Evolutionary conservation across 2,113 vertebrate species (phyloP), one percentile per base, ranked within the genome.

Genomic region (human): DNA sequence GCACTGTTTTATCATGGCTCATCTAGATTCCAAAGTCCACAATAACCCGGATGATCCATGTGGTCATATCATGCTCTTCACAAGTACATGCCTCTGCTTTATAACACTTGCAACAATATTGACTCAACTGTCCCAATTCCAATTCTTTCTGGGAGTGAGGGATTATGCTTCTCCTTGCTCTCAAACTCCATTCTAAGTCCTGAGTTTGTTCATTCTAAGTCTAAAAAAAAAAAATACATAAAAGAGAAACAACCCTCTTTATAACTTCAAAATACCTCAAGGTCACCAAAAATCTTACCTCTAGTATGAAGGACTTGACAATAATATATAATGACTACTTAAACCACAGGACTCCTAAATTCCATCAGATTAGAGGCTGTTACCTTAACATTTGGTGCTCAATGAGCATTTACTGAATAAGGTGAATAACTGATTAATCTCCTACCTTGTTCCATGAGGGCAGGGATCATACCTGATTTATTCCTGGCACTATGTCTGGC

Each of bases 321-420:
- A 14, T 61, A 38, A 64, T 64, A 30, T 14, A 14, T 64, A 30
- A 32, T 32, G 13, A n/a, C 25, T 23, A 11, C 11, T 85, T 50
- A 93, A 61, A 45, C 64, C 3, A 0, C 5, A 64, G 45, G n/a
- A 23, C 7, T 38, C 13, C 13, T 50, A 30, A 64, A 32, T 32
- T 7, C 59, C n/a, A 4, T 0, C 16, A 92, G 40, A 38, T 35
- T 48, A 81, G 52, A 52, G 22, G 43, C 13, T 25, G 3, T 23
- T 23, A 27, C 7, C 18, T 55, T 81, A 35, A 9, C 4, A 32
- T 3, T 9, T 32, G 27, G 70, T 43, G 13, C 8, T 68, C 35
- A n/a, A 14, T 3, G 35, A 61, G 11, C 11, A 10, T 11, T 35
- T 4, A 2, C 2, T 2, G 0, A 30, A 25, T 13, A 8, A 75